These are phyloP conservation scores for Pseudomyrmex flavicornis DNA, from an alignment of 1,140 invertebrate genomes.

Conservation along the genomic window DNA sequence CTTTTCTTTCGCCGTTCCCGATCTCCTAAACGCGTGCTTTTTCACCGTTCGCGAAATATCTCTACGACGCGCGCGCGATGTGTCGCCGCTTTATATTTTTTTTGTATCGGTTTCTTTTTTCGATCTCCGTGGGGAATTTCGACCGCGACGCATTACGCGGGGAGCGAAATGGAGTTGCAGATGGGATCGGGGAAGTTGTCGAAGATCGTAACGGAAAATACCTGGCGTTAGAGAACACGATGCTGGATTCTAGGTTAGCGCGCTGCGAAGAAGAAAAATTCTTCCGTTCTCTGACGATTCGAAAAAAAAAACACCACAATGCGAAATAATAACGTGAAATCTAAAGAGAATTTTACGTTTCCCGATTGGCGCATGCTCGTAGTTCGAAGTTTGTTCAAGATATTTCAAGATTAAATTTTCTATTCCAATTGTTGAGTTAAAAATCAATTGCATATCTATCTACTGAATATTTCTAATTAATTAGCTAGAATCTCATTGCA, in stretches of 20 bases:
- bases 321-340: background rate
- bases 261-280: no score
- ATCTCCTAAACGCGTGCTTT: conserved; percentile 42
- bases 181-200: background rate
- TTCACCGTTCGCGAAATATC: conserved; percentile 52
- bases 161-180: background rate
- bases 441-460: no score
- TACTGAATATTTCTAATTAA: no score
- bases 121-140: background rate
- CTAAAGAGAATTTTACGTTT: conserved; percentile 1
- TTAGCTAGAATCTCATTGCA: no score
- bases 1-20: conserved; percentile 3
- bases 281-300: background rate
- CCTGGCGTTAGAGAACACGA: background rate
- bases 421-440: no score
- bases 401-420: no score
- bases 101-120: background rate
- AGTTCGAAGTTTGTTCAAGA: background rate
- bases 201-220: background rate
- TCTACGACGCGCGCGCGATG: conserved; percentile 17
- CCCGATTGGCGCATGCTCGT: background rate
- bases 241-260: background rate
- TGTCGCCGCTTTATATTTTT: background rate
- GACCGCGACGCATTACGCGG: conserved; percentile 6
- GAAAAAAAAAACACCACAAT: background rate